Percentiles rank a stretch among this genome's conserved stretches.
phyloP scores from a whole-genome alignment of 1,140 invertebrate genomes.

The Mylabris phalerata region DNA sequence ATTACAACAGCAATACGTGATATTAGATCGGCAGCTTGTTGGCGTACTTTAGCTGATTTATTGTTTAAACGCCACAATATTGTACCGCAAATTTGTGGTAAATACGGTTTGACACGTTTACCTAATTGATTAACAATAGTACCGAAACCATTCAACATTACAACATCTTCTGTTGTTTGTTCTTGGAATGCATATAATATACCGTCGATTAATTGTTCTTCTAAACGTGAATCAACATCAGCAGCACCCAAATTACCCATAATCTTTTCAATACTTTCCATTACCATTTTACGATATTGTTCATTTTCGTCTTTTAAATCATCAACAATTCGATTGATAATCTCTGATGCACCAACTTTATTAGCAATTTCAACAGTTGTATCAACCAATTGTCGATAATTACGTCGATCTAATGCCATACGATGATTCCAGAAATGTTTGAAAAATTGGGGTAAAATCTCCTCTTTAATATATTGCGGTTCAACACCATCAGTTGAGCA shows the following conservation, averaged over 20 bases:
- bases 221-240: constrained; percentile 94
- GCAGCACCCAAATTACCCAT: constrained; percentile 96
- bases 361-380: constrained; percentile 99
- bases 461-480: constrained; percentile 97
- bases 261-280: constrained; percentile 99
- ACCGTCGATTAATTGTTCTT: constrained; percentile 98
- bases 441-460: constrained; percentile 98
- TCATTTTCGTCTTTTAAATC: constrained; percentile 99
- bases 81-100: constrained; percentile 99
- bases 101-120: constrained; percentile 95
- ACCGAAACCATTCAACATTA: constrained; percentile 97
- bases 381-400: constrained; percentile 96
- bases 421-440: constrained; percentile 99
- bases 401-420: constrained; percentile 96
- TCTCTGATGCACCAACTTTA: constrained; percentile 98
- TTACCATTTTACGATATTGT: constrained; percentile 99
- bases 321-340: constrained; percentile 96
- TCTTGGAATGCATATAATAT: constrained; percentile 99
- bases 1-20: constrained; percentile 97
- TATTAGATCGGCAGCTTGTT: constrained; percentile 98
- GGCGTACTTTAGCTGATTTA: constrained; percentile 98
- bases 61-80: constrained; percentile 99
- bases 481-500: constrained; percentile 99
- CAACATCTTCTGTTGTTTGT: constrained; percentile 99
- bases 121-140: constrained; percentile 97